Base-by-base conservation (phyloP, 2,797 vertebrate genomes). In the Pyrocephalus nanus region DNA sequence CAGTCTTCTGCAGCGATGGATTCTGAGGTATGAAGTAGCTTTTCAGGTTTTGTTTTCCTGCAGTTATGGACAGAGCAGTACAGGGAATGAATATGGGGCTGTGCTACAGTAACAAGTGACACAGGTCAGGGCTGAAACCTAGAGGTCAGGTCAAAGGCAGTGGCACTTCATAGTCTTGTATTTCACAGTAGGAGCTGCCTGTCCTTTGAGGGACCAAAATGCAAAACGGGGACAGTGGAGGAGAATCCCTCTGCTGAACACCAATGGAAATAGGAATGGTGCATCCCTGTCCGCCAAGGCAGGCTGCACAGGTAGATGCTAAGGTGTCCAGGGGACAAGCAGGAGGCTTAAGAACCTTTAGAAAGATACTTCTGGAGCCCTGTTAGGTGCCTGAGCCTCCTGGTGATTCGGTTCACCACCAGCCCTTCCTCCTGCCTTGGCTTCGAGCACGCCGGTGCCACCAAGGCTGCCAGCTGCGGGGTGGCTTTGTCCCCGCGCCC, bases 261-360 rank as follows among this genome's bases (percentile, higher is more conserved):
- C 5, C 8, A 2, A 6, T 6, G 38, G 53, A 17, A 60, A 13
- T 0, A 19, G 84, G 51, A 69, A 9, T 0, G 11, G 20, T 0
- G 15, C 45, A 36, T 36, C 48, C 16, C 21, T 8, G 47, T 8
- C 9, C 34, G 17, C 55, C 32, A n/a, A 9, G 26, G 8, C 14
- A 43, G 55, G 21, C 19, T 64, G 40, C 55, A 11, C 45, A 8
- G 53, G 3, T 0, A 4, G 20, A 2, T 8, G 51, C 6, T 36
- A 12, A 0, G 11, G 22, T 4, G 47, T 16, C 25, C 48, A 5
- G 32, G 0, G 15, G 20, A 10, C 14, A 54, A 42, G 43, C 43
- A 20, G 61, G 15, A 48, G 3, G 27, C 8, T 70, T 29, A 29
- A 71, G 11, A 27, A 76, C 12, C 45, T 27, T 13, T 11, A 29